These are phyloP conservation scores for Heteromurus nitidus DNA, from an alignment of 2,888 invertebrate species.

Conservation along the genomic window DNA sequence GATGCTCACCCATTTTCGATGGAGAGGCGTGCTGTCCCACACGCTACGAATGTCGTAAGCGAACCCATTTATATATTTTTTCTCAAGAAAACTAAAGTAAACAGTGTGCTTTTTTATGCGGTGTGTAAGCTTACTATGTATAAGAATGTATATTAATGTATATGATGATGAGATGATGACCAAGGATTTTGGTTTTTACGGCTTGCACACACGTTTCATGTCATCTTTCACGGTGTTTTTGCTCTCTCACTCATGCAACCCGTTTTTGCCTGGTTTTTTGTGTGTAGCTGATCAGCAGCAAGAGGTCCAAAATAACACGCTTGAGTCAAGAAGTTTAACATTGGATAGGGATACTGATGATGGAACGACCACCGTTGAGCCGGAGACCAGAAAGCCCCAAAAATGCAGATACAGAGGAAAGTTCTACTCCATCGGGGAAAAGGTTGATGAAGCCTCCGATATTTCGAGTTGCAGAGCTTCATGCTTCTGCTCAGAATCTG, in stretches of 20 bases:
- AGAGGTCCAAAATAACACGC: conserved; percentile 51
- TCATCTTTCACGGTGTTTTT: background rate
- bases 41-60: conserved; percentile 73
- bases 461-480: conserved; percentile 67
- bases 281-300: conserved; percentile 42
- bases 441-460: conserved; percentile 67
- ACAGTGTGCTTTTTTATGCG: background rate
- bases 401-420: conserved; percentile 71
- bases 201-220: background rate
- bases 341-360: conserved; percentile 25
- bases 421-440: conserved; percentile 63
- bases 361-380: conserved; percentile 11
- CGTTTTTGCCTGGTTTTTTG: background rate
- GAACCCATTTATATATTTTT: background rate
- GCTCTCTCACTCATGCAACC: no score
- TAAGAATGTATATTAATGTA: background rate
- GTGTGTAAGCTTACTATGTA: no score
- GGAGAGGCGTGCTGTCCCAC: conserved; percentile 73
- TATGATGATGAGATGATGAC: background rate
- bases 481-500: conserved; percentile 63
- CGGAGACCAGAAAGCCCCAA: conserved; percentile 29
- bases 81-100: background rate
- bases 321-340: conserved; percentile 49
- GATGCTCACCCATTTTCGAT: conserved; percentile 72
- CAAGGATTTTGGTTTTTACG: background rate